Evolutionary conservation across 2,113 vertebrate genomes (phyloP).

Genomic region (Entelurus aequoreus): DNA sequence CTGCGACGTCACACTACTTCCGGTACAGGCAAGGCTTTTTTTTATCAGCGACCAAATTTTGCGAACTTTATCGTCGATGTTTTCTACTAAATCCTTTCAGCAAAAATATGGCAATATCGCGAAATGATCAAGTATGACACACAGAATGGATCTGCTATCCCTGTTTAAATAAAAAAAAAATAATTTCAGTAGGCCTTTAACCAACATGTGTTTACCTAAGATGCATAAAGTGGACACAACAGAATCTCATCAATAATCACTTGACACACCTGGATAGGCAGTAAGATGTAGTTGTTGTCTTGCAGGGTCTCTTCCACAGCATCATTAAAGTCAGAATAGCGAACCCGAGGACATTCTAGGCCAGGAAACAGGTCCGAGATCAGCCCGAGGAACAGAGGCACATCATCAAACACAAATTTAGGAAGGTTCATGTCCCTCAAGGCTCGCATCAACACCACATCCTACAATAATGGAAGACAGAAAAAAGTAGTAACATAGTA

Average conservation of each 20-base stretch:
- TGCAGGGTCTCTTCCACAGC: conserved; percentile 80
- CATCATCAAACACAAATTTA: conserved; percentile 95
- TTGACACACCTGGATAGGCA: conserved; percentile 80
- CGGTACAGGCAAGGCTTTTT: too few species aligned
- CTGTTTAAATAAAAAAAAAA: too few species aligned
- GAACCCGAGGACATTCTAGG: conserved; percentile 89
- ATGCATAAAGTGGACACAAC: not conserved
- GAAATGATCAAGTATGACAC: too few species aligned
- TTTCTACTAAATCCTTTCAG: too few species aligned
- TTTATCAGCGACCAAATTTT: too few species aligned
- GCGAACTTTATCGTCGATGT: too few species aligned
- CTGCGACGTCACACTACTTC: too few species aligned
- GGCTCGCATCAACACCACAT: conserved; percentile 93
- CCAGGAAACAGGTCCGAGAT: conserved; percentile 94
- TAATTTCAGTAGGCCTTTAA: too few species aligned
- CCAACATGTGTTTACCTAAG: not conserved
- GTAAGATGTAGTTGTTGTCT: conserved; percentile 74
- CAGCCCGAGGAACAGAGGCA: conserved; percentile 91
- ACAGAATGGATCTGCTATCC: too few species aligned
- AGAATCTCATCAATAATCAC: not conserved
- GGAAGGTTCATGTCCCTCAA: conserved; percentile 96
- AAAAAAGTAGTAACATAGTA: not conserved
- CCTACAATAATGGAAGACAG: conserved; percentile 64
- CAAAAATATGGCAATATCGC: too few species aligned
- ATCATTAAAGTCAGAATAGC: conserved; percentile 84